Base-by-base conservation (phyloP, 2,888 invertebrate species). In the Onthophagus sagittarius region DNA sequence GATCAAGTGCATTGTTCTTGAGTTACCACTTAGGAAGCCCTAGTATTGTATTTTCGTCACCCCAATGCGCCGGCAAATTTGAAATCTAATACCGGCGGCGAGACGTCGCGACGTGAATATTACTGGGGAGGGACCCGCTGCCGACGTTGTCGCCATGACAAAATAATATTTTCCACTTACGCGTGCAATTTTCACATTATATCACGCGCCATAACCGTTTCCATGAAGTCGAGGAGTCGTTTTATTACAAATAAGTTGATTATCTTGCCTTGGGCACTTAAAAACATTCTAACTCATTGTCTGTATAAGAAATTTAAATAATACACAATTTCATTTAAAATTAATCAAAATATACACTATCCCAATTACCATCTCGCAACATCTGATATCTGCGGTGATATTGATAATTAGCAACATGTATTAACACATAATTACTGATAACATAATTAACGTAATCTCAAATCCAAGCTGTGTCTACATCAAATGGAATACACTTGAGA, bases 1-100 rank as follows among this genome's bases (percentile, higher is more conserved):
- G 74, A 75, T 77, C 73, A 75, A 75, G 74, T 75, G 76, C 76
- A 76, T 78, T 77, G 76, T 77, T 76, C 76, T 76, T 75, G 74
- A 76, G 75, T 74, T 74, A 77, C 77, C 77, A 76, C 75, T 77
- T 76, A 74, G 73, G 74, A 71, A 72, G 63, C 63, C 65, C 64
- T 31, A 13, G 74, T 63, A 75, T 72, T 72, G 72, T 72, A 70
- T 76, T 73, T 72, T 73, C 74, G 70, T 73, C 75, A 76, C 75
- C 73, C 74, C 72, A 72, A 76, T 78, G 75, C 77, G 75, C 75
- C 73, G 75, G 75, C 75, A 76, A 75, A 75, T 78, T 77, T 77
- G 75, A 75, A 75, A 74, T 72, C 75, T 77, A 77, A 77, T 77
- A 78, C 76, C 75, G 74, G 75, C 75, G 76, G 74, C 76, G 71